These are phyloP conservation scores for Pipistrellus pipistrellus DNA, from an alignment of 2,797 vertebrate species.

Conservation along the genomic window DNA sequence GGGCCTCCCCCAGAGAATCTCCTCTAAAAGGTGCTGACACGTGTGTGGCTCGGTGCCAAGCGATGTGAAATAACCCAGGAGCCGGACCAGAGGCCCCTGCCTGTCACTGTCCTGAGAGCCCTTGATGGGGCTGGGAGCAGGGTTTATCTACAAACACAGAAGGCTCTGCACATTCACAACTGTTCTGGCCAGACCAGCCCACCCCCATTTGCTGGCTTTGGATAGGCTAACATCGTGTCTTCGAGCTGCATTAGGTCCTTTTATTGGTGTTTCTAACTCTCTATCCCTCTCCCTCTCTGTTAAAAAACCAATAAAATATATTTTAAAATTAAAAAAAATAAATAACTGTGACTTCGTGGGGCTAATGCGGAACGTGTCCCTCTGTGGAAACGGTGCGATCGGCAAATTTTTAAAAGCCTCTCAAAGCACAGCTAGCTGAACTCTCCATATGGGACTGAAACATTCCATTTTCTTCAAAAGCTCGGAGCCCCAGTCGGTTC, in stretches of 20 bases:
- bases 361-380: background rate
- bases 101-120: background rate
- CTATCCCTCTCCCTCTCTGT: too few relatives aligned
- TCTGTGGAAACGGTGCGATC: slow-evolving; percentile 41
- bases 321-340: background rate
- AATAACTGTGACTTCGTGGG: background rate
- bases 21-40: background rate
- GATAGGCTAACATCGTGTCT: background rate
- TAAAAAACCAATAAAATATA: too few relatives aligned
- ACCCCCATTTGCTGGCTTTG: background rate
- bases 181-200: fast-evolving
- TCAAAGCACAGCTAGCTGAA: background rate
- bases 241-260: too few relatives aligned
- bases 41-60: background rate
- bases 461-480: background rate
- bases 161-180: background rate
- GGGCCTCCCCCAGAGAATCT: background rate
- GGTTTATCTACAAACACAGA: background rate
- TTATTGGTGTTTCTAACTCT: too few relatives aligned
- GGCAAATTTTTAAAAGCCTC: slow-evolving; percentile 3
- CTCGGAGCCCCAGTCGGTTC: background rate
- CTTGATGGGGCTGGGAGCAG: background rate
- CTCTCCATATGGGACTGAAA: background rate
- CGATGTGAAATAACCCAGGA: background rate
- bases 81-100: background rate